Evolutionary conservation across 2,888 invertebrate species (phyloP).

Genomic region (Dorcus parallelipipedus): DNA sequence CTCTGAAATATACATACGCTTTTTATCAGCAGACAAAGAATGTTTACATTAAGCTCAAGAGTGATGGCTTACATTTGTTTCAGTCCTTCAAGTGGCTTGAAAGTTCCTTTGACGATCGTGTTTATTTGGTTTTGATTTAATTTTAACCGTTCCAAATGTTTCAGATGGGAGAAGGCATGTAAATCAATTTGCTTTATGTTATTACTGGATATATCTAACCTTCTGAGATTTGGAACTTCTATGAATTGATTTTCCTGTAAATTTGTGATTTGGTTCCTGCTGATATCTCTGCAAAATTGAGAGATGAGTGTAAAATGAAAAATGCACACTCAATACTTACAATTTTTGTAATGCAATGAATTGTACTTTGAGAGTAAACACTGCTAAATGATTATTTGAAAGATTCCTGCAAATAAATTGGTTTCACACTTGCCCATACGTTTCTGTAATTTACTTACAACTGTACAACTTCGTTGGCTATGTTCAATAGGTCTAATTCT

Average conservation of each 20-base stretch:
- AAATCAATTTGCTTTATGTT: constrained; percentile 66
- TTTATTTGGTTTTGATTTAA: constrained; percentile 71
- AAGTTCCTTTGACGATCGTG: constrained; percentile 67
- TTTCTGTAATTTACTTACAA: constrained; percentile 54
- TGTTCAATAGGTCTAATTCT: constrained; percentile 60
- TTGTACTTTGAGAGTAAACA: constrained; percentile 59
- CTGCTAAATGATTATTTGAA: constrained; percentile 62
- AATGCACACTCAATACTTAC: constrained; percentile 53
- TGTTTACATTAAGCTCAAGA: no score
- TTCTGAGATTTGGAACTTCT: constrained; percentile 67
- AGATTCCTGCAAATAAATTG: constrained; percentile 57
- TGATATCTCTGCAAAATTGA: constrained; percentile 62
- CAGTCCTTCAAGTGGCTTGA: constrained; percentile 64
- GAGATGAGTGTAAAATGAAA: not conserved
- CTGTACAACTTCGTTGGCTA: constrained; percentile 61
- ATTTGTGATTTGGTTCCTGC: constrained; percentile 70
- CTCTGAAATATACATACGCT: constrained; percentile 53
- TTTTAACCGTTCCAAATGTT: constrained; percentile 66
- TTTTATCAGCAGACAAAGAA: no score
- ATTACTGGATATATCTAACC: constrained; percentile 68
- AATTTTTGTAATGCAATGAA: constrained; percentile 66
- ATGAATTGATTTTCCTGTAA: constrained; percentile 74
- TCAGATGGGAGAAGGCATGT: constrained; percentile 66
- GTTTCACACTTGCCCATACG: not conserved
- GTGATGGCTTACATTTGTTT: constrained; percentile 66